Percentiles rank a stretch among this genome's conserved stretches.
phyloP scores from a whole-genome alignment of 1,140 invertebrate species.

The Dryas iulia region DNA sequence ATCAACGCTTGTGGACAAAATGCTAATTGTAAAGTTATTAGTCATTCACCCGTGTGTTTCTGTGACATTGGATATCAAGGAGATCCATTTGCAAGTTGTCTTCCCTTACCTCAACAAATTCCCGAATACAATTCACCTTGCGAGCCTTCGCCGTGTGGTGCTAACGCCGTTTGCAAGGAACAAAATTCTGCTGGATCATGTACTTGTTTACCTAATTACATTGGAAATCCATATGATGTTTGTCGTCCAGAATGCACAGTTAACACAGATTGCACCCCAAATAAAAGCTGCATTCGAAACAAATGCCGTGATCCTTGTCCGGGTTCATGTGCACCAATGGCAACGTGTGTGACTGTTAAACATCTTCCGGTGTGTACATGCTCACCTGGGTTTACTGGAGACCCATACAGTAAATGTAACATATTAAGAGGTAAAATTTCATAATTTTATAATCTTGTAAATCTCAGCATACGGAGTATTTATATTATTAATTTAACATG shows the following conservation, averaged over 20 bases:
- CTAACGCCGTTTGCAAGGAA: slow-evolving; percentile 84
- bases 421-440: slow-evolving; percentile 51
- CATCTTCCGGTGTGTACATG: slow-evolving; percentile 87
- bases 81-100: slow-evolving; percentile 83
- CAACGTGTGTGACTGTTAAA: slow-evolving; percentile 87
- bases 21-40: slow-evolving; percentile 85
- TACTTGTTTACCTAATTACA: slow-evolving; percentile 82
- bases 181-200: slow-evolving; percentile 85
- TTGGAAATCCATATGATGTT: slow-evolving; percentile 87
- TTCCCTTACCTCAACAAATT: slow-evolving; percentile 37
- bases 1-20: slow-evolving; percentile 85
- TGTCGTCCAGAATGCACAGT: slow-evolving; percentile 85
- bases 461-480: no score
- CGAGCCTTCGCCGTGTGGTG: slow-evolving; percentile 85
- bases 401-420: slow-evolving; percentile 83
- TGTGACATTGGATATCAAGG: slow-evolving; percentile 82
- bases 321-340: slow-evolving; percentile 85
- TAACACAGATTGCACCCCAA: slow-evolving; percentile 85
- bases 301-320: slow-evolving; percentile 88
- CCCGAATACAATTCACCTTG: slow-evolving; percentile 78
- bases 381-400: slow-evolving; percentile 83
- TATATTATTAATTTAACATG: no score
- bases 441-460: no score
- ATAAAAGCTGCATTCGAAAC: slow-evolving; percentile 84
- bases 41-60: slow-evolving; percentile 85